Percentiles rank a stretch among this genome's conserved stretches.
phyloP scores from a whole-genome alignment of 2,888 invertebrate genomes.

The Axea sp. region DNA sequence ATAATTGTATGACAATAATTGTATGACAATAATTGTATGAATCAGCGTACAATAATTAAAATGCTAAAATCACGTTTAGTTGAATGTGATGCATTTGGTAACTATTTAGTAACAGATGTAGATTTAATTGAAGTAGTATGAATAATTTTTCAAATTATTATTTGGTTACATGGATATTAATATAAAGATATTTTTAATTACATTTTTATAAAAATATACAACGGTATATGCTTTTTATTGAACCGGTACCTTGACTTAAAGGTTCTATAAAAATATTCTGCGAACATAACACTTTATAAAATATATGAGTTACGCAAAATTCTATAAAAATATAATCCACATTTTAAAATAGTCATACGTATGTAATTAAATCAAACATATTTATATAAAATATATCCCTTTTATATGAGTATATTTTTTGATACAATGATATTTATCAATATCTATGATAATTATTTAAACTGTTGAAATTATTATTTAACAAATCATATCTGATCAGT shows the following conservation, averaged over 20 bases:
- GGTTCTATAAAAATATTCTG: conserved; percentile 44
- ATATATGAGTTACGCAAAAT: conserved; percentile 36
- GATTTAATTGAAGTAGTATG: too few species aligned
- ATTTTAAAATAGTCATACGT: conserved; percentile 27
- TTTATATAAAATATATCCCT: conserved; percentile 33
- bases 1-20: too few species aligned
- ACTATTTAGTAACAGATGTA: too few species aligned
- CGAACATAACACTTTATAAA: conserved; percentile 34
- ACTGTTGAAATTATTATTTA: too few species aligned
- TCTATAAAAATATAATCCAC: conserved; percentile 42
- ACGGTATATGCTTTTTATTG: conserved; percentile 21
- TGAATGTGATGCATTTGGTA: too few species aligned
- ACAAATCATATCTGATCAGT: too few species aligned
- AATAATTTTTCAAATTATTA: neutral
- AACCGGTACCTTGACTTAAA: conserved; percentile 27
- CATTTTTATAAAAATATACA: conserved; percentile 45
- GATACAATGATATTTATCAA: conserved; percentile 1
- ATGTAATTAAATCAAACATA: conserved; percentile 21
- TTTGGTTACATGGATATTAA: neutral
- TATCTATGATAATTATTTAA: neutral
- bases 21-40: too few species aligned
- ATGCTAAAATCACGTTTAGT: too few species aligned
- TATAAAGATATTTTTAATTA: conserved; percentile 9
- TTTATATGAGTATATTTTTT: conserved; percentile 2
- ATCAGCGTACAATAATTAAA: too few species aligned